These are phyloP conservation scores for Noturus placidus DNA, from an alignment of 2,113 vertebrate genomes.

Conservation along the genomic window DNA sequence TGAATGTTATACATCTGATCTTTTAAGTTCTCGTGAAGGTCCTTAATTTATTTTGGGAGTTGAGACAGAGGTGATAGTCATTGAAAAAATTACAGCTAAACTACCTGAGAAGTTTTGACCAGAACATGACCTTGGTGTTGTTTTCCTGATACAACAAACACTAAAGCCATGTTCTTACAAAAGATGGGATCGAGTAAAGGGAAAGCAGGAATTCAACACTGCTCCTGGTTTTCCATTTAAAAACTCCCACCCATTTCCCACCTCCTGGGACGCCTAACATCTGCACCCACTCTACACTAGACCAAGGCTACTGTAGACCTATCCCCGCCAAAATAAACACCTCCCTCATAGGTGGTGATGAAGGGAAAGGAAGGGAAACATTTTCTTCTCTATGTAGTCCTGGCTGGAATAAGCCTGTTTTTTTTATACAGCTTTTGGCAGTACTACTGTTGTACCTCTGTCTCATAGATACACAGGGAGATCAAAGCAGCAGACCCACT, in stretches of 20 bases:
- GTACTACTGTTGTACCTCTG: neutral
- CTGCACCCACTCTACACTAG: neutral
- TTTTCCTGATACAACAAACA: neutral
- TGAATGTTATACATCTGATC: neutral
- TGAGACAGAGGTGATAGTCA: neutral
- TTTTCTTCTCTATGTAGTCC: conserved; percentile 20
- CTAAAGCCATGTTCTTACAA: conserved; percentile 47
- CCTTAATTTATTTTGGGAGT: neutral
- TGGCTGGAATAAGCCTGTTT: neutral
- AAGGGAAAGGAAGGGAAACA: conserved; percentile 27
- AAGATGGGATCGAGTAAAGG: conserved; percentile 46
- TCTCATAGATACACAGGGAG: neutral
- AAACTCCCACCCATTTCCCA: conserved; percentile 20
- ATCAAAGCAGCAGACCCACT: neutral
- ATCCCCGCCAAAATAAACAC: conserved; percentile 42
- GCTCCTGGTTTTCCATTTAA: conserved; percentile 60
- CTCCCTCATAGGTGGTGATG: conserved; percentile 25
- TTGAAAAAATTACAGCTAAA: neutral
- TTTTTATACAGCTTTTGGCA: conserved; percentile 29
- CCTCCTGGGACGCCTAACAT: conserved; percentile 17
- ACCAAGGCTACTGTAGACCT: conserved; percentile 27
- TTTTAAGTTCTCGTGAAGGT: neutral
- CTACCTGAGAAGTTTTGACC: too few relatives aligned
- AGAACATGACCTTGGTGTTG: neutral
- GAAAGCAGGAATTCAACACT: conserved; percentile 48